Base-by-base conservation (phyloP, 2,888 invertebrate genomes). In the Yponomeuta sedellus region DNA sequence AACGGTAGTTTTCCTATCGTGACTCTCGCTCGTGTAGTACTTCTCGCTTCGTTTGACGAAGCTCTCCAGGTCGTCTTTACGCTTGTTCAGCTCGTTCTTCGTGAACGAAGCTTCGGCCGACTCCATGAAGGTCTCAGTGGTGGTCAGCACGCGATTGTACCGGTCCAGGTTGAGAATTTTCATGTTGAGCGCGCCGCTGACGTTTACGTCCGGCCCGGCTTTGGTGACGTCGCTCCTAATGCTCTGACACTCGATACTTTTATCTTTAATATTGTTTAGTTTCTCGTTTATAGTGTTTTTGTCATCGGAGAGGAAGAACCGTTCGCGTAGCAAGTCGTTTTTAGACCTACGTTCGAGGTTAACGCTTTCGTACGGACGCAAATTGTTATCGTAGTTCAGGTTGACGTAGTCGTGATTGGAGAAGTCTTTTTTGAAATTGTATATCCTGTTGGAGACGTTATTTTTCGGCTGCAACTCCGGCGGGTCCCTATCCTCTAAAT, bases 21-120 rank as follows among this genome's bases (percentile, higher is more conserved):
- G 75, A 0, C 74, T 73, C 67, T 87, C 88, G 10, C 76, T 84
- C 0, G 86, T 87, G 67, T 87, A 92, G 67, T 88, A 92, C 39
- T 82, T 83, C 66, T 92, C 92, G 74, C 91, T 91, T n/a, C 84
- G 81, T 72, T 91, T 91, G 1, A 91, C 75, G 68, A 91, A 91
- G 1, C 77, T 84, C 66, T 91, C 91, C 2, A 91, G 83, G 57
- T 86, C 83, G 52, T 90, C 88, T 0, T 71, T 72, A 56, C 77
- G 80, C 72, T 82, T 84, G 1, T 82, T 78, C 0, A 89, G 71
- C 66, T 85, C 79, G 67, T 77, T 81, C 71, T 87, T 90, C 2
- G 85, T 88, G 71, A 88, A 89, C 69, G 88, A 87, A 0, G 88
- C 85, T 64, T 87, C 87, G 0, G 87, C 77, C 0, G 78, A 80